Base-by-base conservation (phyloP, 2,888 invertebrate species). In the Lacanobia wlatinum region DNA sequence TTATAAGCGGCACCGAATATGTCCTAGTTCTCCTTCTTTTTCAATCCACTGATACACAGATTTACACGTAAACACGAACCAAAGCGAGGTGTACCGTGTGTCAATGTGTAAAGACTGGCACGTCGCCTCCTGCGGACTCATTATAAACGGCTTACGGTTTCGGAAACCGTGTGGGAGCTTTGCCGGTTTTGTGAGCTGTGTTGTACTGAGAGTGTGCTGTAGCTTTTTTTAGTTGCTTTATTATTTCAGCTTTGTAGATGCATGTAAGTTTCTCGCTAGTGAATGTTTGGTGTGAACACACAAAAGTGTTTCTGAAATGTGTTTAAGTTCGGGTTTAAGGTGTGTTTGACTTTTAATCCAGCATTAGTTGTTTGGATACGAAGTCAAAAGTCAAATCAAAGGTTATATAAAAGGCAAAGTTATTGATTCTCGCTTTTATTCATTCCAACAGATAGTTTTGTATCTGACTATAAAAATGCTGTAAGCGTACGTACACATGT, bases 101-200 rank as follows among this genome's bases (percentile, higher is more conserved):
- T 48, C 81, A 79, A 76, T 70, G 64, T 76, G 66, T 63, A 23
- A 48, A 48, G 55, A 58, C 53, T 18, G 55, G 2, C 67, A 14
- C 34, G 60, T 61, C 74, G 12, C 10, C 40, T 56, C 40, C 23
- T 46, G 34, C 3, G 40, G 18, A 21, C 50, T 81, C 60, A 58
- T 79, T 79, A 81, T 50, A 76, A 81, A 70, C 28, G 77, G 82
- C 40, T 79, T 81, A 55, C 18, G 28, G 21, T 50, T 56, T 23
- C 2, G 4, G 8, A 10, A 70, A 38, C 16, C 28, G 28, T 0
- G 6, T 28, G n/a, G n/a, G 59, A 50, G 48, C 14, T 40, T 28
- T 10, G 12, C 21, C 1, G 38, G 34, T 52, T 61, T 60, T 10
- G 34, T 46, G 14, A 52, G 46, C 34, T 48, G 7, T 53, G 5